These are phyloP conservation scores for Myodes glareolus DNA, from an alignment of 2,113 vertebrate species.

Conservation along the genomic window DNA sequence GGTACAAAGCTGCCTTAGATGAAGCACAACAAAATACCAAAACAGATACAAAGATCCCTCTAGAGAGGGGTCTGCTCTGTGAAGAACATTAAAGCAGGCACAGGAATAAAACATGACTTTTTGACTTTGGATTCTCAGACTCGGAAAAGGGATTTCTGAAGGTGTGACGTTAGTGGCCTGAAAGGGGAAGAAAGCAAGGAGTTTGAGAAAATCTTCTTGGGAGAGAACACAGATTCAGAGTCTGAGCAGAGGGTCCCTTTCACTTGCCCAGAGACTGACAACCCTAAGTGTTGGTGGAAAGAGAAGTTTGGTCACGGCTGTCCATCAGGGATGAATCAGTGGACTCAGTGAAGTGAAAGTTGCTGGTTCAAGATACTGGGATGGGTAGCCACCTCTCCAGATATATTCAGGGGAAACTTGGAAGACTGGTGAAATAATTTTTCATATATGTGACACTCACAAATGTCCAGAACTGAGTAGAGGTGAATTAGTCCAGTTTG, in stretches of 20 bases:
- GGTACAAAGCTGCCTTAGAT: rapidly evolving
- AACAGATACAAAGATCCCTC: no score
- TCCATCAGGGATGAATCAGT: no score
- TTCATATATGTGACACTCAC: background rate
- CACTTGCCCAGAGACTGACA: background rate
- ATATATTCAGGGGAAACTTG: background rate
- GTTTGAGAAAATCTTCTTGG: background rate
- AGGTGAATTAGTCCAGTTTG: rapidly evolving
- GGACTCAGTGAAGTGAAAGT: background rate
- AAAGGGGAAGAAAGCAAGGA: background rate
- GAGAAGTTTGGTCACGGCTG: background rate
- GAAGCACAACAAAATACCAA: background rate
- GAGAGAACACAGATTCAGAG: background rate
- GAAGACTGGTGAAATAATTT: background rate
- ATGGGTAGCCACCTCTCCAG: background rate
- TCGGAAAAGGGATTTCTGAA: background rate
- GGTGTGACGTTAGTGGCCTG: background rate
- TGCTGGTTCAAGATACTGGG: rapidly evolving
- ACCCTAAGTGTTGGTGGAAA: no score
- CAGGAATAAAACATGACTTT: no score
- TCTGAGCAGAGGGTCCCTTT: no score
- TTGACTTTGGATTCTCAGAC: background rate
- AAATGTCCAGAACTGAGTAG: background rate
- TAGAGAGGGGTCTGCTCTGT: background rate
- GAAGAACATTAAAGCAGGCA: background rate